Evolutionary conservation across 2,113 vertebrate genomes (phyloP).

Genomic region (Pardalotus punctatus): DNA sequence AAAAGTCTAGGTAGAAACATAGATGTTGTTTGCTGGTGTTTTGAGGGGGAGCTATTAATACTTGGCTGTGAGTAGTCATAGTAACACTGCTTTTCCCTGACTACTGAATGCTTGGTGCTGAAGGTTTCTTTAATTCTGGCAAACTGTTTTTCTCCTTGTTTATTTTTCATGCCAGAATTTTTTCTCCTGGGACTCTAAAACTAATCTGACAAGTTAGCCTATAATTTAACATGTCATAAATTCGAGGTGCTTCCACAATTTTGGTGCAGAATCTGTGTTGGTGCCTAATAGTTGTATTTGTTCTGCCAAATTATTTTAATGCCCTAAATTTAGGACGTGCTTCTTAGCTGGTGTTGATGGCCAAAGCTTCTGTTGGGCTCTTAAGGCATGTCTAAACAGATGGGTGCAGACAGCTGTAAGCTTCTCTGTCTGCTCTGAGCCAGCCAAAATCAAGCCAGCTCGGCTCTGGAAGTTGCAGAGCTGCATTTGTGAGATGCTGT

Average conservation of each 20-base stretch:
- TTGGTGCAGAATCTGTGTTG: background rate
- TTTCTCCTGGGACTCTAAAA: background rate
- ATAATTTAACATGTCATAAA: constrained; percentile 25
- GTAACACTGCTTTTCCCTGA: background rate
- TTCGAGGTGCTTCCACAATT: background rate
- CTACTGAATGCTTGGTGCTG: background rate
- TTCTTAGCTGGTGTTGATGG: constrained; percentile 11
- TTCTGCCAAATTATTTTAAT: constrained; percentile 35
- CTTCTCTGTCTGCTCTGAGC: background rate
- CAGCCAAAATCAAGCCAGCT: background rate
- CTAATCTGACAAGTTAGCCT: constrained; percentile 12
- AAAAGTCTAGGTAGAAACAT: background rate
- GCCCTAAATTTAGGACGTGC: background rate
- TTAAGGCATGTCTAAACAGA: background rate
- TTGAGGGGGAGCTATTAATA: background rate
- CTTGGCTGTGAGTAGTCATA: constrained; percentile 13
- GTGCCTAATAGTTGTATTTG: background rate
- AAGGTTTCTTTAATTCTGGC: background rate
- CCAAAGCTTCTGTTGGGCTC: background rate
- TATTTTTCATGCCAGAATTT: constrained; percentile 3
- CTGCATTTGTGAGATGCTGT: background rate
- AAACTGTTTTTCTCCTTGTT: constrained; percentile 8
- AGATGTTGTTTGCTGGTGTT: background rate
- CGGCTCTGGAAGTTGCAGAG: background rate
- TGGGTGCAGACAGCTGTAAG: background rate